A percentile compares a stretch with the other conserved stretches of the same genome.
These are phyloP conservation scores for Punctoribates punctum DNA, from an alignment of 2,888 invertebrate genomes.

Conservation along the genomic window DNA sequence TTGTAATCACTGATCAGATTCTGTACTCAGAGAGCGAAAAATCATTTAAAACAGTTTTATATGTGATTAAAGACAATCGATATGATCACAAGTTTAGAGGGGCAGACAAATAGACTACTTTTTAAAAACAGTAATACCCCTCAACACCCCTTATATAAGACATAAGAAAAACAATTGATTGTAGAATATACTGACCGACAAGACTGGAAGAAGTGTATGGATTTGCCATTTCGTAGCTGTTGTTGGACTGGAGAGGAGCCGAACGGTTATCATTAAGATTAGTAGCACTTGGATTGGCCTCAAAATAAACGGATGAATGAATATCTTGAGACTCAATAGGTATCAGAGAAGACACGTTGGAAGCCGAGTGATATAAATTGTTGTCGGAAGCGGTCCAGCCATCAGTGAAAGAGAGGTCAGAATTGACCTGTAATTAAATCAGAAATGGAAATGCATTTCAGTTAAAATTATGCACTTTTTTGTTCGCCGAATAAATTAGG, in stretches of 20 bases:
- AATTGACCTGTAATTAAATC: conserved; percentile 18
- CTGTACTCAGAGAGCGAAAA: too few relatives aligned
- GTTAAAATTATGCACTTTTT: not conserved
- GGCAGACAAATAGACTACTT: too few relatives aligned
- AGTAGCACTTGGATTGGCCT: conserved; percentile 12
- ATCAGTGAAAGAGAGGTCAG: conserved; percentile 21
- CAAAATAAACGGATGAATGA: conserved; percentile 23
- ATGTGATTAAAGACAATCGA: too few relatives aligned
- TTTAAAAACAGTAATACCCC: too few relatives aligned
- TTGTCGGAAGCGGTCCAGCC: conserved; percentile 8
- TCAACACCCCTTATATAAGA: too few relatives aligned
- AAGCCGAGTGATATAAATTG: not conserved
- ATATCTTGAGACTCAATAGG: conserved; percentile 30
- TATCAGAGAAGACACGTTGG: conserved; percentile 8
- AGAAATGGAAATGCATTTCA: not conserved
- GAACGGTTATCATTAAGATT: conserved; percentile 25
- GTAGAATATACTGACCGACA: conserved; percentile 1
- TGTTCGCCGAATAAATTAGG: not conserved
- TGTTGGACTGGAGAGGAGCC: not conserved
- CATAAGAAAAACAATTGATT: too few relatives aligned
- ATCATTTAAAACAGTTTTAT: too few relatives aligned
- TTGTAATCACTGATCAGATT: too few relatives aligned
- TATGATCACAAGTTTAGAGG: too few relatives aligned
- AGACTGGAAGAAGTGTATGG: conserved; percentile 3
- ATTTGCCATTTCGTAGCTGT: conserved; percentile 3